Conservation (phyloP, 2,113 vertebrate species). For the Hemicordylus capensis region DNA sequence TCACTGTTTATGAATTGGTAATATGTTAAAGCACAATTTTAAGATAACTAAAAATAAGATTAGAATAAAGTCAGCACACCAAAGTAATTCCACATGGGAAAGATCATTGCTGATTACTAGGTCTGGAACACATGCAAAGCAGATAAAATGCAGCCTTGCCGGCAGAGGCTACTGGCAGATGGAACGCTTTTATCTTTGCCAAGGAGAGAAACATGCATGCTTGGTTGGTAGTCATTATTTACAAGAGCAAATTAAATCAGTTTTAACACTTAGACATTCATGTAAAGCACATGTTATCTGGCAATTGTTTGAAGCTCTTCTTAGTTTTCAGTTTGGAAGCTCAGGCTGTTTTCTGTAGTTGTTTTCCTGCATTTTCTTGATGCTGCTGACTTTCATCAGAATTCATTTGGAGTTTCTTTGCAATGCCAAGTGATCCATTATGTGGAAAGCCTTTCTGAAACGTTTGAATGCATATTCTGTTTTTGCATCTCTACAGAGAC, state of each 20-base stretch:
- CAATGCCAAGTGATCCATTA: conserved; percentile 15
- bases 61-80: conserved; percentile 35
- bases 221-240: conserved; percentile 67
- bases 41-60: conserved; percentile 50
- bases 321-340: conserved; percentile 2
- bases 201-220: conserved; percentile 60
- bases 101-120: conserved; percentile 35
- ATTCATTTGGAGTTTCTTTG: conserved; percentile 21
- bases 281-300: conserved; percentile 58
- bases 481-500: not conserved
- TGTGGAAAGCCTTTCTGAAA: not conserved
- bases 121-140: conserved; percentile 45
- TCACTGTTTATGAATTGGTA: conserved; percentile 67
- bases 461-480: not conserved
- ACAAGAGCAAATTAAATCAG: conserved; percentile 66
- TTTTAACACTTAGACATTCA: conserved; percentile 64
- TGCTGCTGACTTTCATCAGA: conserved; percentile 34
- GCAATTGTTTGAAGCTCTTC: conserved; percentile 52
- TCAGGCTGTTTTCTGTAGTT: not conserved
- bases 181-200: conserved; percentile 66
- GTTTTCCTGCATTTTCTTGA: not conserved
- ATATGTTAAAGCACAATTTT: conserved; percentile 32
- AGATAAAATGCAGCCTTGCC: conserved; percentile 20
- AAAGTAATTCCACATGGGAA: conserved; percentile 56
- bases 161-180: conserved; percentile 50